Base-by-base conservation (phyloP, 1,140 invertebrate genomes). In the Papilio xuthus region DNA sequence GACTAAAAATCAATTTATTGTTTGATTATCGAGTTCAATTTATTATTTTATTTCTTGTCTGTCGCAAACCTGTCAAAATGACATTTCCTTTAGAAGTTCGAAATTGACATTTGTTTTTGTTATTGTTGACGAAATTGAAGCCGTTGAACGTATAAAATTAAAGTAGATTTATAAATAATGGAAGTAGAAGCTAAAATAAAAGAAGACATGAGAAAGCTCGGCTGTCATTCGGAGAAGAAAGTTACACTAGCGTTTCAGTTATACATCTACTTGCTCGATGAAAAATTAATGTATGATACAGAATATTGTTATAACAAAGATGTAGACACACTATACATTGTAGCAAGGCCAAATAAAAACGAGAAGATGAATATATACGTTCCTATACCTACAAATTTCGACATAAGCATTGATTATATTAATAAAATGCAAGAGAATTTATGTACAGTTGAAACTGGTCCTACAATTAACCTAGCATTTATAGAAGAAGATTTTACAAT, bases 271-370 rank as follows among this genome's bases (percentile, higher is more conserved):
- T 86, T 94, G 71, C 86, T 94, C 0, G 92, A 94, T 71, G 83
- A 90, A 74, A 92, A 93, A 83, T 79, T 89, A 0, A 94, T 94
- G 92, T 92, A 94, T 70, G 92, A 94, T 56, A 92, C 90, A 0
- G 92, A 94, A 84, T 94, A 94, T 78, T 94, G 91, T 77, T 94
- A 89, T 63, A 93, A 94, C 70, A 89, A 85, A 70, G 92, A 94
- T 37, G 89, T 94, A 72, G 89, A 92, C 41, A 89, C 88, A 0
- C 75, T 93, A 3, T 93, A 93, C 53, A 85, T 93, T 1, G 90
- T 93, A 6, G 92, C 90, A 0, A 83, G 88, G 15, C 87, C 89
- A 0, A 89, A 78, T 70, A 92, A 91, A 78, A 84, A 84, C 18
- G 86, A 89, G 7, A 93, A 93, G 83, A 81, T 92, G 2, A 93